A percentile compares a stretch with the other conserved stretches of the same genome.
These are phyloP conservation scores for Cathartes aura DNA, from an alignment of 2,113 vertebrate species.

Conservation along the genomic window DNA sequence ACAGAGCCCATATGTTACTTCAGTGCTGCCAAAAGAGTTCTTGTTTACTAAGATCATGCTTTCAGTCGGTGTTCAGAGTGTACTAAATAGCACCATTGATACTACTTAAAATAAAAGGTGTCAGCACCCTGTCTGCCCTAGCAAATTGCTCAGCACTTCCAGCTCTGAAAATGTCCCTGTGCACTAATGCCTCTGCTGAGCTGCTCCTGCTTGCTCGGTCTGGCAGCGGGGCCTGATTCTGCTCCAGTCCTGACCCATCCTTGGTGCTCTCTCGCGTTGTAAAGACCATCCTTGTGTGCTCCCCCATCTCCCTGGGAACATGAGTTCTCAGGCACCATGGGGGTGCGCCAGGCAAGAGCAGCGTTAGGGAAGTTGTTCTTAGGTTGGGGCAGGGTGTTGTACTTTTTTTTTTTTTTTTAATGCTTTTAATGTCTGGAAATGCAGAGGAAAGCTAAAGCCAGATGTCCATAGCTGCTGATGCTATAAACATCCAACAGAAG, in stretches of 20 bases:
- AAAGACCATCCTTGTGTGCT: background rate
- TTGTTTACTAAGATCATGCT: slow-evolving; percentile 17
- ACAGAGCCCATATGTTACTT: slow-evolving; percentile 21
- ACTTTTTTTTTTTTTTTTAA: background rate
- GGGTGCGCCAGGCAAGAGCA: background rate
- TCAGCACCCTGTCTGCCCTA: slow-evolving; percentile 4
- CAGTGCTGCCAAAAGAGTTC: background rate
- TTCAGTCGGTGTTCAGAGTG: background rate
- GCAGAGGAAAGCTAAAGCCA: background rate
- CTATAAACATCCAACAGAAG: accelerated
- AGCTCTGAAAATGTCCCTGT: background rate
- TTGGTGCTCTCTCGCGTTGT: accelerated
- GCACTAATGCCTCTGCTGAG: background rate
- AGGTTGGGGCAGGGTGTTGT: background rate
- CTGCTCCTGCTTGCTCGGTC: background rate
- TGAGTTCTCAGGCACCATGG: accelerated
- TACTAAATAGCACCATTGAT: background rate
- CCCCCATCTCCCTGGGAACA: accelerated
- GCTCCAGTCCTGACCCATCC: background rate
- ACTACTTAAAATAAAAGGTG: slow-evolving; percentile 30
- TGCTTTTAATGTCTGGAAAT: background rate
- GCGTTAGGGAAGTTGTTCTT: background rate
- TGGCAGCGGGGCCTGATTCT: background rate
- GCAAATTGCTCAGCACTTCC: background rate
- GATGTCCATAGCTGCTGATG: background rate